phyloP scores from a whole-genome alignment of 2,113 vertebrate species.

The Symphodus melops region DNA sequence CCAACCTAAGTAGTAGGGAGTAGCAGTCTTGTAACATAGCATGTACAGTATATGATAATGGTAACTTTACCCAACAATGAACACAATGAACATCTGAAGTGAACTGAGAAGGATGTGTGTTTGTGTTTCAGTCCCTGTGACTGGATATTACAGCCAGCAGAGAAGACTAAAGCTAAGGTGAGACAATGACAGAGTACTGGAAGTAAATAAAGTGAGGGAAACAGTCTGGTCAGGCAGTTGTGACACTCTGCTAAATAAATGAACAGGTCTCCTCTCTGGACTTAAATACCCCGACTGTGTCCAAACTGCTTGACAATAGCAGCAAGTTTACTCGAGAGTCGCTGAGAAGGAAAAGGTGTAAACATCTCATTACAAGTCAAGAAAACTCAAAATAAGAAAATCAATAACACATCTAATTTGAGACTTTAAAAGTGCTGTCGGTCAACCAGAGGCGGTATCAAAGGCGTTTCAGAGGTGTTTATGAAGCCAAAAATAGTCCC shows the following conservation, averaged over 20 bases:
- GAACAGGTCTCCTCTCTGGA: not conserved
- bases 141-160: constrained; percentile 4
- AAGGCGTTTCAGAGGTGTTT: constrained; percentile 21
- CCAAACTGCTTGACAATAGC: constrained; percentile 1
- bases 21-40: no score
- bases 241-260: constrained; percentile 19
- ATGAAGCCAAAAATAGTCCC: not conserved
- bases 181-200: constrained; percentile 21
- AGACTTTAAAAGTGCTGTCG: constrained; percentile 7
- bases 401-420: constrained; percentile 21
- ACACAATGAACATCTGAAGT: not conserved
- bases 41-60: no score
- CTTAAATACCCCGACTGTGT: constrained; percentile 7
- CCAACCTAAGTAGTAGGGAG: no score
- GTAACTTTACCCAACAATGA: no score
- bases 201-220: constrained; percentile 24
- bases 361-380: constrained; percentile 33
- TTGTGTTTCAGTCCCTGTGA: not conserved
- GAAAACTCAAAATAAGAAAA: constrained; percentile 36
- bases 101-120: not conserved
- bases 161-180: constrained; percentile 1
- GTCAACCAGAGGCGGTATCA: constrained; percentile 5
- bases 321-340: not conserved
- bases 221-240: not conserved
- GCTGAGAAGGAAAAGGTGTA: constrained; percentile 3